Base-by-base conservation (phyloP, 2,888 invertebrate species). In the Himalopsyche kuldschensis region DNA sequence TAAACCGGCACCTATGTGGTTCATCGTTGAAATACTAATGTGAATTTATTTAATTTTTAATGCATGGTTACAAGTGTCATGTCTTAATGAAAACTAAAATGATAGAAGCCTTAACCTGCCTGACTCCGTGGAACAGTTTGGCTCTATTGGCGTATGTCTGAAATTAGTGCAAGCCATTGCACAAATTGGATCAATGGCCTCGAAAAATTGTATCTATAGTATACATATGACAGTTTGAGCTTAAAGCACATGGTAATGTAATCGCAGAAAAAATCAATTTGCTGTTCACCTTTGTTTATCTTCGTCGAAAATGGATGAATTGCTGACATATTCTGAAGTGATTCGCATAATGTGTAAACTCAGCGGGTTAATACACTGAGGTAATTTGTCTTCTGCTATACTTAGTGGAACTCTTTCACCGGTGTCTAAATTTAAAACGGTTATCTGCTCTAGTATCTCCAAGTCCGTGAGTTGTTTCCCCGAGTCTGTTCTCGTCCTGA, bases 381-480 rank as follows among this genome's bases (percentile, higher is more conserved):
- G 97, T 86, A 97, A 91, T 90, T 97, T 97, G 89, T 98, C 98
- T 89, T 98, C 98, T 1, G 98, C 98, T 88, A 96, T 95, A 89
- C 97, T 98, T 84, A 99, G 91, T n/a, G 98, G 98, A 87, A 98
- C 95, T 87, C 96, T 94, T 90, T 98, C 98, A 3, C 98, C 97
- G 8, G 96, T 96, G 89, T 96, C 96, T 84, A 96, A 91, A 90
- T 96, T 96, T 88, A 95, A 93, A 79, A 96, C 96, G 86, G 96
- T 95, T 88, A 97, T 96, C 92, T 97, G 97, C 90, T 97, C 97
- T 86, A 98, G 92, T 87, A 98, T 98, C 93, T 98, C 97, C 92
- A 96, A 94, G 91, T 98, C 98, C 10, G 96, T 95, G 83, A 98
- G 93, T 87, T 95, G 95, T 88, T 97, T 95, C 4, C 97, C 97